Base-by-base conservation (phyloP, 2,113 vertebrate species). In the Numida meleagris region DNA sequence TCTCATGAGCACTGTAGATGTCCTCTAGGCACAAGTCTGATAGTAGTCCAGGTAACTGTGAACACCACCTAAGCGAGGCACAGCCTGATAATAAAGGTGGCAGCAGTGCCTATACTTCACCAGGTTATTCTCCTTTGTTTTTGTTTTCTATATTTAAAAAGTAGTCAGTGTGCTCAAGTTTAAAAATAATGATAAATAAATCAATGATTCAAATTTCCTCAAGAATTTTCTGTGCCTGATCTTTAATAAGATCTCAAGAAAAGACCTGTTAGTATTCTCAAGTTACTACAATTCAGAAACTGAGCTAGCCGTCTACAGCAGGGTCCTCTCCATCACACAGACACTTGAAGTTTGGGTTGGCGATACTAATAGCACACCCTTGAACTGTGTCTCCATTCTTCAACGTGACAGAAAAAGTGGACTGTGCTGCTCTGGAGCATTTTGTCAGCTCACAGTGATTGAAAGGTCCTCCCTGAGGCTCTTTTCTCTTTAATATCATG, bases 381-480 rank as follows among this genome's bases (percentile, higher is more conserved):
- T 94, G 74, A 96, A 95, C 90, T 89, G 61, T 72, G 43, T 80
- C 90, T 86, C 77, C 82, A 87, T 94, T 93, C 80, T 93, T 95
- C 87, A 95, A 74, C n/a, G 12, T 92, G 94, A 94, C 88, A 94
- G 82, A 90, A 50, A 92, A 96, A 96, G 87, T 94, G 87, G 93
- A 95, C 93, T 93, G 79, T 73, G 73, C 11, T 17, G 85, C 89
- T 96, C 86, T 77, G 94, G 58, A 91, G 90, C 86, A 74, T 88
- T 89, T 95, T 96, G 80, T 94, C 95, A 95, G 89, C 71, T 94
- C 76, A 70, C 62, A 78, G 71, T 94, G 95, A 96, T 82, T 92
- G 94, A 96, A 94, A 96, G 85, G 81, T 93, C 62, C 82, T 94
- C 91, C 93, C 92, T 0, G 74, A 96, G 90, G 95, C 95, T 92